Base-by-base conservation (phyloP, 2,888 invertebrate species). In the Noctua fimbriata region DNA sequence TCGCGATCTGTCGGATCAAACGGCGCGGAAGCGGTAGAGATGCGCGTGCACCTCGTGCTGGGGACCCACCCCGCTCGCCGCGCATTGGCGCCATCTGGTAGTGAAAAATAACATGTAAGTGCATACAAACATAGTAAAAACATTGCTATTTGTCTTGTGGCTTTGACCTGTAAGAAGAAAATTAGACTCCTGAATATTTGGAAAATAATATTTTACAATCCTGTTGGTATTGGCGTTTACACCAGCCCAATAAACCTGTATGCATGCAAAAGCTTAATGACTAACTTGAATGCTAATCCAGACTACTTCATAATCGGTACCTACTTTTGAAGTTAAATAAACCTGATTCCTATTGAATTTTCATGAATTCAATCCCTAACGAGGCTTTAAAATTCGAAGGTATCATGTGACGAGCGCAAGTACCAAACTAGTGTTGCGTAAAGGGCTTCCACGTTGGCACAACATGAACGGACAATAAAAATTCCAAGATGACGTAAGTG, bases 11-110 rank as follows among this genome's bases (percentile, higher is more conserved):
- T 16, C 97, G 92, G 89, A 97, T 97, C 84, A 97, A 93, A 12
- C 96, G 93, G 41, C 97, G 94, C 18, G 97, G 97, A 67, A 97
- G 92, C n/a, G 97, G 97, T 60, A 97, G 92, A 9, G 95, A 94
- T 14, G 96, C 96, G 83, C 96, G 97, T 98, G 89, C 96, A 82
- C 94, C 97, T 73, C 95, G 92, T 24, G 96, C 96, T 55, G 97
- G 97, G 78, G 96, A 96, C 7, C 96, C 96, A 76, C 96, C 95
- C 82, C 96, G 95, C 91, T 96, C 96, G 87, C 96, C 96, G 91
- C 96, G 96, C 97, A 97, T 97, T 89, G 97, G 96, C 94, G 96
- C 97, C 97, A 97, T 96, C 97, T 96, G 86, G 18, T 71, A 47
- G 55, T 66, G 32, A 47, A 32, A 76, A 85, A 49, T 69, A n/a